Percentiles rank a stretch among this genome's conserved stretches.
phyloP scores from a whole-genome alignment of 2,797 vertebrate species.

The Denticeps clupeoides region DNA sequence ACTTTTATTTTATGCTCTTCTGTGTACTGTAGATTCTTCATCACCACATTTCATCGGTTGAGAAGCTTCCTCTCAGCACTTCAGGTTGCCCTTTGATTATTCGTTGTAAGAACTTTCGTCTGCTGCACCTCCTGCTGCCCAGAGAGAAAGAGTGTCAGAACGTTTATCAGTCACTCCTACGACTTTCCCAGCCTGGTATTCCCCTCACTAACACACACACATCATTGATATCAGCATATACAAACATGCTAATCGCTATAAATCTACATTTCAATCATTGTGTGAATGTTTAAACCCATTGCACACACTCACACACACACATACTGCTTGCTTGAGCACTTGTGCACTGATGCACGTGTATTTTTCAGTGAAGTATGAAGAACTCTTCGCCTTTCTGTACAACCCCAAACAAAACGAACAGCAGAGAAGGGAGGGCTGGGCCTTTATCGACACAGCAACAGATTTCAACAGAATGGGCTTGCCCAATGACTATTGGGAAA shows the following conservation, averaged over 20 bases:
- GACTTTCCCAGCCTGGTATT: conserved; percentile 66
- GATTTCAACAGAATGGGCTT: conserved; percentile 67
- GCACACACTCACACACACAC: background rate
- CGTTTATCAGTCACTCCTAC: conserved; percentile 59
- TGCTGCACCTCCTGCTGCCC: conserved; percentile 58
- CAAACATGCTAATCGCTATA: background rate
- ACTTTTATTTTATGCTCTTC: background rate
- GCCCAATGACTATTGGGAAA: conserved; percentile 56
- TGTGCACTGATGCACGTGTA: background rate
- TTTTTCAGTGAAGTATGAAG: conserved; percentile 51
- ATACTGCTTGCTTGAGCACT: background rate
- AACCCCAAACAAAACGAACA: conserved; percentile 60
- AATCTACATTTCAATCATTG: background rate
- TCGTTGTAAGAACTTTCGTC: conserved; percentile 64
- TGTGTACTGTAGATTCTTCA: conserved; percentile 53
- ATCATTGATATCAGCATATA: background rate
- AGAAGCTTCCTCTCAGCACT: conserved; percentile 54
- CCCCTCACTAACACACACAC: no score
- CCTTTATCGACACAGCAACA: conserved; percentile 45
- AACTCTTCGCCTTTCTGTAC: conserved; percentile 69
- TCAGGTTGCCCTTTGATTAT: conserved; percentile 58
- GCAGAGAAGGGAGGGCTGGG: conserved; percentile 53
- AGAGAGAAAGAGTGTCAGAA: conserved; percentile 62
- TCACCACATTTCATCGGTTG: conserved; percentile 60
- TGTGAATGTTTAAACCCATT: no score